A percentile compares a stretch with the other conserved stretches of the same genome.
phyloP scores from a whole-genome alignment of 1,140 invertebrate species.

The Babylonia areolata region DNA sequence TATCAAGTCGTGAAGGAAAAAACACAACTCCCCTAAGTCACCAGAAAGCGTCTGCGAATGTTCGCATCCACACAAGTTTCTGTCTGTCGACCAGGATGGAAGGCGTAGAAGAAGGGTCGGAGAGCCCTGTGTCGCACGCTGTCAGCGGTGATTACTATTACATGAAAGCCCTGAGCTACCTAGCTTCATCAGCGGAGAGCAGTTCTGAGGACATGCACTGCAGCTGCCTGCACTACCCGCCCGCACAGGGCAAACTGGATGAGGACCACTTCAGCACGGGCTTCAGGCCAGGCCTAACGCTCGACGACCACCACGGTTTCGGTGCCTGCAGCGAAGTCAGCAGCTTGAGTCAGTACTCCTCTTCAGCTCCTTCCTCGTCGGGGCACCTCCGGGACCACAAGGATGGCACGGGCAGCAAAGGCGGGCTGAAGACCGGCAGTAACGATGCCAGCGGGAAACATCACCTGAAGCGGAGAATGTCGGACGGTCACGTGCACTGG shows the following conservation, averaged over 20 bases:
- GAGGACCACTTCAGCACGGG: not conserved
- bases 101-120: not conserved
- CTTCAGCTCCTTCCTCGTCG: not conserved
- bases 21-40: too few relatives aligned
- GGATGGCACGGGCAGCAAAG: not conserved
- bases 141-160: conserved; percentile 32
- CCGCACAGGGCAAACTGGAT: not conserved
- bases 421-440: not conserved
- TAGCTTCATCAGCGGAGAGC: not conserved
- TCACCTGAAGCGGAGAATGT: conserved; percentile 22
- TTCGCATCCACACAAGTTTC: too few relatives aligned
- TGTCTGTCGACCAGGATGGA: not conserved
- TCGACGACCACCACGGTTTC: not conserved
- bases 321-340: not conserved
- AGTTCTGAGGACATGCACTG: not conserved
- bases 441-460: not conserved
- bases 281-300: conserved; percentile 12
- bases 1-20: too few relatives aligned
- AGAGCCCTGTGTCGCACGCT: not conserved
- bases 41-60: too few relatives aligned
- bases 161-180: conserved; percentile 13
- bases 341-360: not conserved
- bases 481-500: conserved; percentile 41
- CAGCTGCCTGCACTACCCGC: not conserved
- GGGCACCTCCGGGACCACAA: not conserved